These are phyloP conservation scores for Drosophila nigrodunni DNA, from an alignment of 1,140 invertebrate species.

Conservation along the genomic window DNA sequence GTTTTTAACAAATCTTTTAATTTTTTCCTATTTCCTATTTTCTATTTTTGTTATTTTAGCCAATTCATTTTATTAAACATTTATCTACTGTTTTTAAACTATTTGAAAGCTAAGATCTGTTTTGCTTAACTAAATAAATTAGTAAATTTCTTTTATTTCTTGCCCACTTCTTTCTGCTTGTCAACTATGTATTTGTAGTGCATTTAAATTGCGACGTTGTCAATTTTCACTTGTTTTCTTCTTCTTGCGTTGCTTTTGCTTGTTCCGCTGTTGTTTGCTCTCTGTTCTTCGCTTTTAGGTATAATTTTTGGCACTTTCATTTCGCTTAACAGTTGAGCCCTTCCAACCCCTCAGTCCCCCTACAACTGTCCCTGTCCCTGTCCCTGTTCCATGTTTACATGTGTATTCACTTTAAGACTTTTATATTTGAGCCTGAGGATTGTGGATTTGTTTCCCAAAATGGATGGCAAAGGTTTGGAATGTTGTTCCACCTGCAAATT, in stretches of 20 bases:
- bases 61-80: too few relatives aligned
- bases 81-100: too few relatives aligned
- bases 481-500: background rate
- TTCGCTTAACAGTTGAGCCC: slow-evolving; percentile 29
- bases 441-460: slow-evolving; percentile 13
- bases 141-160: too few relatives aligned
- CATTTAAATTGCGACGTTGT: background rate
- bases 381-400: slow-evolving; percentile 25
- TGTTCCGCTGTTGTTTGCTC: background rate
- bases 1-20: too few relatives aligned
- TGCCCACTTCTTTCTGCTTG: too few relatives aligned
- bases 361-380: too few relatives aligned
- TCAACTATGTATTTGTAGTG: background rate
- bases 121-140: too few relatives aligned
- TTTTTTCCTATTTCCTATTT: too few relatives aligned
- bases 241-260: slow-evolving; percentile 7
- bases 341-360: background rate
- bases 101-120: too few relatives aligned
- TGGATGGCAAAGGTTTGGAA: slow-evolving; percentile 6
- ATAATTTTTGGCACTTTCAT: slow-evolving; percentile 76
- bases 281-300: slow-evolving; percentile 24
- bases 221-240: background rate
- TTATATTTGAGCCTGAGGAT: background rate
- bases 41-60: too few relatives aligned
- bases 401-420: slow-evolving; percentile 40